These are phyloP conservation scores for Melanotaenia nigrans DNA, from an alignment of 2,797 vertebrate genomes.

Conservation along the genomic window DNA sequence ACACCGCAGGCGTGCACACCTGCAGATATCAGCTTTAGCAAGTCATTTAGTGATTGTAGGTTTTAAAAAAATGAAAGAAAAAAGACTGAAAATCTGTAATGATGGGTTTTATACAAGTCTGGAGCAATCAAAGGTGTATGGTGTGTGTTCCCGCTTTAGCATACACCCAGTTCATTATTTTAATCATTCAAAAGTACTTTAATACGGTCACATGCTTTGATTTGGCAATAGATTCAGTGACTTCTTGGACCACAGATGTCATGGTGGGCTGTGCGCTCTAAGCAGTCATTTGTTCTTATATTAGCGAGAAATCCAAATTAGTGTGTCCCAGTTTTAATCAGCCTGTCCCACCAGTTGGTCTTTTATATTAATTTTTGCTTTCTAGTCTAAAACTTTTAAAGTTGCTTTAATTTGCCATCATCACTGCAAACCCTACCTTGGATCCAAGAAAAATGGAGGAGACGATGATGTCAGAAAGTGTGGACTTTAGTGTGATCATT, in stretches of 20 bases:
- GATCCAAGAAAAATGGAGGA: constrained; percentile 12
- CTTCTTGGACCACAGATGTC: constrained; percentile 23
- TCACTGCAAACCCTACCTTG: constrained; percentile 14
- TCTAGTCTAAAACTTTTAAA: not conserved
- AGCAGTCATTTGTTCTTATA: constrained; percentile 8
- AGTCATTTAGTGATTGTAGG: constrained; percentile 24
- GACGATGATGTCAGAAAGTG: constrained; percentile 51
- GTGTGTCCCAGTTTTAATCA: constrained; percentile 25
- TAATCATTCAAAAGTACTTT: constrained; percentile 28
- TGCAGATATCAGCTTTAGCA: constrained; percentile 11
- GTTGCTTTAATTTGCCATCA: not conserved
- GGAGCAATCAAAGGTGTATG: constrained; percentile 33
- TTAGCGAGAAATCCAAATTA: constrained; percentile 24
- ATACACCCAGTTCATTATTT: constrained; percentile 38
- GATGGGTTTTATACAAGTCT: constrained; percentile 1
- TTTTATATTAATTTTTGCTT: constrained; percentile 23
- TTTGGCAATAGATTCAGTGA: constrained; percentile 21
- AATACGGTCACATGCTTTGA: constrained; percentile 30
- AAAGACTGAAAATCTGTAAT: constrained; percentile 20
- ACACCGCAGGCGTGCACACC: not conserved
- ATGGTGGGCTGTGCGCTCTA: constrained; percentile 15
- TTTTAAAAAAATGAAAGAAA: constrained; percentile 41
- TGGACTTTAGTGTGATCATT: constrained; percentile 61
- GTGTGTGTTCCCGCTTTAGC: not conserved
- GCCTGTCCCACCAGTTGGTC: not conserved